phyloP scores from a whole-genome alignment of 2,113 vertebrate genomes.

The Oryzias celebensis region DNA sequence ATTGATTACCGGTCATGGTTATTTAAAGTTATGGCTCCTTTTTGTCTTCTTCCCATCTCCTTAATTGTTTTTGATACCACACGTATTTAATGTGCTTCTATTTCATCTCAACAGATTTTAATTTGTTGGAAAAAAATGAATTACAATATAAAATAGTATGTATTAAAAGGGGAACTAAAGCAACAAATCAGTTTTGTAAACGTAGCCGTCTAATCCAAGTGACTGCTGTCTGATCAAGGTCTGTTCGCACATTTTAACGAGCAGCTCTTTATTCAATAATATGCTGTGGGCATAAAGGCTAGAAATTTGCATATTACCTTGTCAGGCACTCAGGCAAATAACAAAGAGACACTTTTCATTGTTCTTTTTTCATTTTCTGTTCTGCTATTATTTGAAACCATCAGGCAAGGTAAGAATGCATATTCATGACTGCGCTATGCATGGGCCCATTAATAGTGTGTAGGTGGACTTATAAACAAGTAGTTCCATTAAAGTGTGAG shows the following conservation, averaged over 20 bases:
- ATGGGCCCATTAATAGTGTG: conserved; percentile 57
- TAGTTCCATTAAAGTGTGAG: conserved; percentile 47
- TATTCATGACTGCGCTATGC: conserved; percentile 61
- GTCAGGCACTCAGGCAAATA: conserved; percentile 52
- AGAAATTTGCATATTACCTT: conserved; percentile 63
- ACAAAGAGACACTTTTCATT: conserved; percentile 55
- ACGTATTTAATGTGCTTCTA: conserved; percentile 14
- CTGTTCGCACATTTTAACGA: conserved; percentile 47
- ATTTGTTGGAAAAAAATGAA: conserved; percentile 14
- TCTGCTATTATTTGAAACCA: conserved; percentile 51
- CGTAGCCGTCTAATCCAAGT: conserved; percentile 23
- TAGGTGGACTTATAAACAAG: conserved; percentile 62
- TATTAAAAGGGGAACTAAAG: neutral
- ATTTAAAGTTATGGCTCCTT: conserved; percentile 32
- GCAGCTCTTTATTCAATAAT: conserved; percentile 45
- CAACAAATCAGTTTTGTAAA: conserved; percentile 4
- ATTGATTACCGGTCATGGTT: conserved; percentile 42
- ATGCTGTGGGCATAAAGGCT: conserved; percentile 24
- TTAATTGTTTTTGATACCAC: conserved; percentile 46
- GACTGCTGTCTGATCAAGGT: conserved; percentile 37
- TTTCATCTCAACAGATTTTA: conserved; percentile 14
- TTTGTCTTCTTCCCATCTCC: conserved; percentile 29
- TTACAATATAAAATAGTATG: neutral
- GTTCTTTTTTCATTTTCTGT: conserved; percentile 43
- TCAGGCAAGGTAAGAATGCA: conserved; percentile 58